Base-by-base conservation (phyloP, 2,888 invertebrate genomes). In the Platypus cylindrus region DNA sequence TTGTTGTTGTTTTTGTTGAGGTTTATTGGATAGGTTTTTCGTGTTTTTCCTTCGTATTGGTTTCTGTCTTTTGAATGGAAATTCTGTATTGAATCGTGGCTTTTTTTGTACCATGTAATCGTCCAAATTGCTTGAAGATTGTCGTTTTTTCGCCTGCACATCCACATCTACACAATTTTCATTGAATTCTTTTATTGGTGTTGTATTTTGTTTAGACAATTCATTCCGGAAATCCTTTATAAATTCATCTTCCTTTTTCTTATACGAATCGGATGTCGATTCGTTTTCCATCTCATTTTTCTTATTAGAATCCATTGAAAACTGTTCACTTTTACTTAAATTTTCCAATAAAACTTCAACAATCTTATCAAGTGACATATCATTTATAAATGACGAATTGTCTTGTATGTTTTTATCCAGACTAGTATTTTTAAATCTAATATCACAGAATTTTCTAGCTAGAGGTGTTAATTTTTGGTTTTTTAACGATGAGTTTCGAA, bases 331-430 rank as follows among this genome's bases (percentile, higher is more conserved):
- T 5, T 41, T 36, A 0, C 65, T 60, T 33, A 66, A 65, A 41
- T 68, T 70, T 44, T 73, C 73, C 41, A 74, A 64, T 34, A 74
- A 70, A 38, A 71, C 73, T 49, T 73, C 71, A 26, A 74, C 73
- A 60, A 74, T 68, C 56, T 62, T 66, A 49, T 74, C 73, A 27
- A 75, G 55, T 55, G 70, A 55, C 63, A 62, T 58, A 62, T 71
- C 44, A 62, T 69, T 59, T 61, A 70, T 62, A 46, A 65, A 66
- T 3, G 67, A 67, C 0, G 67, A 63, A 42, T 70, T 64, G 37
- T 50, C 52, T 11, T 30, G 62, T 57, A 48, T 61, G 58, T 32
- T 54, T 57, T 48, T 66, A 5, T 36, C 37, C 12, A 32, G n/a
- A 60, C 28, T 63, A 58, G 48, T 36, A 11, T 43, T 42, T 48